Evolutionary conservation across 2,113 vertebrate species (phyloP).

Genomic region (Trogon surrucura): DNA sequence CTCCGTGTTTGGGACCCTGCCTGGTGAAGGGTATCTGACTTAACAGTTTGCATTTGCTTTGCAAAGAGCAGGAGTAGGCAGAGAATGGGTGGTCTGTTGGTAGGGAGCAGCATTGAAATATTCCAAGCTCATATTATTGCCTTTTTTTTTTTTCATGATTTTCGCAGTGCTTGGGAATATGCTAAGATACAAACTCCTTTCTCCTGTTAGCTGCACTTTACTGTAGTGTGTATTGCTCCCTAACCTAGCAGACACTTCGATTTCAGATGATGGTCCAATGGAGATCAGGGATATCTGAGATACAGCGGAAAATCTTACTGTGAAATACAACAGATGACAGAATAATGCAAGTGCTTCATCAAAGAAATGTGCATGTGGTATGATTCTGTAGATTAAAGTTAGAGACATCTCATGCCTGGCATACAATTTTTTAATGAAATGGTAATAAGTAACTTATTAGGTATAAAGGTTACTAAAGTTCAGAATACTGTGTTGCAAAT

Average conservation of each 20-base stretch:
- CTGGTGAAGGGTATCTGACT: neutral
- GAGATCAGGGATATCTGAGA: neutral
- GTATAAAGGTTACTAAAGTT: neutral
- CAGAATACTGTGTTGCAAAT: neutral
- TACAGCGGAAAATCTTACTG: neutral
- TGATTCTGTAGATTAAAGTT: neutral
- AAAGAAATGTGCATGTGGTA: neutral
- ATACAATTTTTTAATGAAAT: neutral
- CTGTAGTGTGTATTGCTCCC: neutral
- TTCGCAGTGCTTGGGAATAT: neutral
- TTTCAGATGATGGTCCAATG: neutral
- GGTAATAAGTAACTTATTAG: neutral
- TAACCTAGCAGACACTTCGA: neutral
- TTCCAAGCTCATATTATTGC: neutral
- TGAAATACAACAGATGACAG: neutral
- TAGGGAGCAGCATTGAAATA: neutral
- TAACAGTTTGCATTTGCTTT: neutral
- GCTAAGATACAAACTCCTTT: neutral
- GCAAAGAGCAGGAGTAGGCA: neutral
- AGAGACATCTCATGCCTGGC: neutral
- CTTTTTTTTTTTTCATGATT: neutral
- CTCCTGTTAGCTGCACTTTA: neutral
- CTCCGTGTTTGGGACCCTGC: neutral
- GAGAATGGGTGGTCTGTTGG: fast-evolving
- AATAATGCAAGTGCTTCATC: neutral